Conservation (phyloP, 64 coral and sea anemone genomes). For the Stichodactyla mertensii region DNA sequence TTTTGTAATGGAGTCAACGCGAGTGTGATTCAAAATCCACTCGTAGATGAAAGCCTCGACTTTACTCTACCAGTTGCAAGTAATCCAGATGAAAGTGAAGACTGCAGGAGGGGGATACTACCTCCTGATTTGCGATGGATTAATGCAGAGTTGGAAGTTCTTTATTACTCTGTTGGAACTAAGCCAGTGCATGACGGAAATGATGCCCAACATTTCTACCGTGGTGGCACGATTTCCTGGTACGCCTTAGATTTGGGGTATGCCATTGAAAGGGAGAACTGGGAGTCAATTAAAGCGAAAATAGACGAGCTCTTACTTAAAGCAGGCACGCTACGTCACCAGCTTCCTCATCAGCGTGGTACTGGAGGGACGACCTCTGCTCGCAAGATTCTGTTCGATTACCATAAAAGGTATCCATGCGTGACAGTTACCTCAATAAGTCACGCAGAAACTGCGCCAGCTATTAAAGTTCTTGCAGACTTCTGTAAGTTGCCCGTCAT, state of each 20-base stretch:
- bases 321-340: conserved; percentile 21
- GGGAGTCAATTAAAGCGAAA: conserved; percentile 8
- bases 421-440: conserved; percentile 39
- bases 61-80: conserved; percentile 48
- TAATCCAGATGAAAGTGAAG: neutral
- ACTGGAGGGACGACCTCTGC: conserved; percentile 66
- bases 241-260: conserved; percentile 50
- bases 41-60: conserved; percentile 9
- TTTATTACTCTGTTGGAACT: conserved; percentile 46
- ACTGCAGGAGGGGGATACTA: neutral
- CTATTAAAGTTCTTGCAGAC: conserved; percentile 46
- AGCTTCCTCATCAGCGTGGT: conserved; percentile 52
- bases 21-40: neutral
- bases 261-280: conserved; percentile 49
- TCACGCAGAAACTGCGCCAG: conserved; percentile 28
- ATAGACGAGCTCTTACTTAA: conserved; percentile 28
- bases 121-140: conserved; percentile 52
- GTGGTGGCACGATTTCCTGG: conserved; percentile 72
- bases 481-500: conserved; percentile 58
- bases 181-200: conserved; percentile 21
- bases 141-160: conserved; percentile 52
- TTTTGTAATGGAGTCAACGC: conserved; percentile 40
- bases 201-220: conserved; percentile 64
- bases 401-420: conserved; percentile 47
- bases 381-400: conserved; percentile 43